Percentiles rank a stretch among this genome's conserved stretches.
These are phyloP conservation scores for Pseudocheirus occidentalis DNA, from an alignment of 2,797 vertebrate species.

Conservation along the genomic window DNA sequence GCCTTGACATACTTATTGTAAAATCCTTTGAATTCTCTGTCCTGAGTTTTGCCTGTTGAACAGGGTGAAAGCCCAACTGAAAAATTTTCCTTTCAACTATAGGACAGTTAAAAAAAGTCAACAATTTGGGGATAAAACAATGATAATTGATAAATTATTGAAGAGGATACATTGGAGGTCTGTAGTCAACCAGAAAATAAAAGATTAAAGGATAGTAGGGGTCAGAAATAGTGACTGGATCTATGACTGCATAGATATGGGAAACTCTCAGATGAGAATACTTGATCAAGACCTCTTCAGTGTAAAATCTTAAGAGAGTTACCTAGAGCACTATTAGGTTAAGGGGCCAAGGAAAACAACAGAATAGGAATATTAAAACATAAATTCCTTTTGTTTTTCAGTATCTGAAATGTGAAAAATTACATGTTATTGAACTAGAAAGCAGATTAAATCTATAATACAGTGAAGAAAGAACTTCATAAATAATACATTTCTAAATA, in stretches of 20 bases:
- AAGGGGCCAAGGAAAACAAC: not conserved
- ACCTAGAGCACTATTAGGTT: not conserved
- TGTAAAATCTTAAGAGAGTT: not conserved
- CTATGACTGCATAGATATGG: not conserved
- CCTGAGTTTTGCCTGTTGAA: not conserved
- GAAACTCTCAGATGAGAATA: not conserved
- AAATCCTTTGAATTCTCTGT: not conserved
- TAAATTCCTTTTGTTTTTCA: not conserved
- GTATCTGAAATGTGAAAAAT: not conserved
- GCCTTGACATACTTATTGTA: not conserved
- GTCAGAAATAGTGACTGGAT: not conserved
- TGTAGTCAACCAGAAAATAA: not conserved
- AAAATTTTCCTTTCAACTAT: not conserved
- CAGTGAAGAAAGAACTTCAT: not conserved
- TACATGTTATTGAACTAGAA: not conserved
- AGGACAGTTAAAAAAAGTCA: not conserved
- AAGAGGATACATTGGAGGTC: not conserved
- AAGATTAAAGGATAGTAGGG: not conserved
- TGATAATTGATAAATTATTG: conserved; percentile 1
- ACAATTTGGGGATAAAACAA: not conserved
- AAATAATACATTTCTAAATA: not conserved
- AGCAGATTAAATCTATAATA: not conserved
- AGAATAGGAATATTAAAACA: rapidly evolving
- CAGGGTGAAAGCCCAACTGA: not conserved
- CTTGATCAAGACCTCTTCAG: not conserved